A percentile compares a stretch with the other conserved stretches of the same genome.
Conservation (phyloP, 1,140 invertebrate species). For the Drosophila hydei region DNA sequence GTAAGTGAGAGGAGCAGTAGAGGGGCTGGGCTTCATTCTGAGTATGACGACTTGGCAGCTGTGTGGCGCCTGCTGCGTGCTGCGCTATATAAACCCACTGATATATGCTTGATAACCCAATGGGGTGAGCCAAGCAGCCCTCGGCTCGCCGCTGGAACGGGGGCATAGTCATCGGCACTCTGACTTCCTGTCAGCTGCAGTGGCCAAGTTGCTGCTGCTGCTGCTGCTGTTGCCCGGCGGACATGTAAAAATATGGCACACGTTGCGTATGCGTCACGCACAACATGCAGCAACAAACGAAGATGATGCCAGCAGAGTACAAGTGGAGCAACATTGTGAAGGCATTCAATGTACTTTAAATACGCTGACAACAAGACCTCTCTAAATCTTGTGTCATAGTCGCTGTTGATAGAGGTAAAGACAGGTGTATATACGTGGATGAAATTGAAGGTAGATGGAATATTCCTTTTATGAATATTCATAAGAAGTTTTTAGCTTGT, state of each 20-base stretch:
- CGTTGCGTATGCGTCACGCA: conserved; percentile 74
- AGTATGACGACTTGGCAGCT: conserved; percentile 31
- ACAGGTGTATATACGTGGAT: too few species aligned
- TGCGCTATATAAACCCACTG: conserved; percentile 65
- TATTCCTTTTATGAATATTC: too few species aligned
- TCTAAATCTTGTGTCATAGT: not conserved
- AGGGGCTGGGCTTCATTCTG: not conserved
- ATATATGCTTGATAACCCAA: conserved; percentile 42
- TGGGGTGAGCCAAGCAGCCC: not conserved
- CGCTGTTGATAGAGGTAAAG: not conserved
- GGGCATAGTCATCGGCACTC: conserved; percentile 66
- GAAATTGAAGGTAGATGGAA: too few species aligned
- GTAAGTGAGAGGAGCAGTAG: not conserved
- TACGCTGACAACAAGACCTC: conserved; percentile 6
- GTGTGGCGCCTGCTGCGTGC: conserved; percentile 49
- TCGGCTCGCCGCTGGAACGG: conserved; percentile 4
- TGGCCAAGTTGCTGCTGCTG: conserved; percentile 36
- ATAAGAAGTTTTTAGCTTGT: too few species aligned
- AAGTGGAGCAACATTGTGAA: conserved; percentile 9
- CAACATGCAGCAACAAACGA: conserved; percentile 49
- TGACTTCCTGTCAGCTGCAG: conserved; percentile 68
- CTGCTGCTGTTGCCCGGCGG: conserved; percentile 58
- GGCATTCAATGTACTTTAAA: conserved; percentile 17
- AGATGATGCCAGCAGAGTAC: conserved; percentile 10
- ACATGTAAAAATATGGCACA: conserved; percentile 77